Base-by-base conservation (phyloP, 2,888 invertebrate species). In the Trissoscelio sp. region DNA sequence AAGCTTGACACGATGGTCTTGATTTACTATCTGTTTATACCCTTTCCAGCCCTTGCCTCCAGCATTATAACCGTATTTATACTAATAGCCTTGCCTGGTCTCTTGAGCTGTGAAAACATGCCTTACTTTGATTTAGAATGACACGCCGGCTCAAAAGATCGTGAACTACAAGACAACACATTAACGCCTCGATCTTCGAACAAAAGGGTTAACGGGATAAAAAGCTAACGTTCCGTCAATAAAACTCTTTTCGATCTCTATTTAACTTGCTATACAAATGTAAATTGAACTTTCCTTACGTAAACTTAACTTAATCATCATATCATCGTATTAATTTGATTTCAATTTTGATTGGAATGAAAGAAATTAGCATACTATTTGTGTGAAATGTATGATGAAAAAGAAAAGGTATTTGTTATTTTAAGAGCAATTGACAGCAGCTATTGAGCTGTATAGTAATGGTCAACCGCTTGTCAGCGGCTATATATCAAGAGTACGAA, bases 11-110 rank as follows among this genome's bases (percentile, higher is more conserved):
- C 39, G 82, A 86, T 75, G 80, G 80, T 82, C 83, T 85, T 91
- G 90, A 91, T 91, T 90, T 90, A 91, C 86, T 88, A 86, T 87
- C 89, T 90, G 90, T 90, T 91, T 90, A 89, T 89, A 86, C 84
- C 89, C 89, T 87, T 85, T 85, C 81, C 83, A 86, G 84, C 88
- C 89, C 88, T 84, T 85, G 84, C 86, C 85, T 87, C 83, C 83
- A 88, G 85, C 84, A 89, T 91, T 91, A 91, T 89, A 90, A 90
- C 87, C 89, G 87, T 91, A 91, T 91, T 91, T 90, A 89, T 88
- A 88, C 89, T 89, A 89, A 91, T 90, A 90, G 88, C 78, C 85
- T 80, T 78, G 81, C 78, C 66, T 64, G 74, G 55, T 64, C 78
- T 81, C 81, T 82, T 75, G 58, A 81, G 77, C 82, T 83, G 80